Evolutionary conservation across 2,113 vertebrate genomes (phyloP).

Genomic region (Barnardius zonarius): DNA sequence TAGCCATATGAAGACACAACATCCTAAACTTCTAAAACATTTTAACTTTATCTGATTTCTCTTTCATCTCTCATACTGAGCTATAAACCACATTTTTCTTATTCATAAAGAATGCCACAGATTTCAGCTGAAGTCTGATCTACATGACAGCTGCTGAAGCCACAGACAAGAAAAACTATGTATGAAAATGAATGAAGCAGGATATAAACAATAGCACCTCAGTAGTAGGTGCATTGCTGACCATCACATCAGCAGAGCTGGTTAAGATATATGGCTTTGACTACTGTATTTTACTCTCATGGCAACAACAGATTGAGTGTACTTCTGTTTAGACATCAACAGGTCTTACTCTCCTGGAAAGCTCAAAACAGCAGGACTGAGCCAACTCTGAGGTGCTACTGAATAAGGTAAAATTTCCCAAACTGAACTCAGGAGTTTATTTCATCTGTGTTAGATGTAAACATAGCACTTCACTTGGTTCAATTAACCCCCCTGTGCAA

Average conservation of each 20-base stretch:
- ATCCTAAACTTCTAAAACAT: background rate
- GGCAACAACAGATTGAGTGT: background rate
- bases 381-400: background rate
- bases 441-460: background rate
- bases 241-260: background rate
- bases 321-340: background rate
- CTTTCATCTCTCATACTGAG: background rate
- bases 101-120: background rate
- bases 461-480: background rate
- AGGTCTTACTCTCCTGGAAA: background rate
- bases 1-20: background rate
- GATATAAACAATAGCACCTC: background rate
- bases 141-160: constrained; percentile 16
- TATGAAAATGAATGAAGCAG: background rate
- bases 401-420: background rate
- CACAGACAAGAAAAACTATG: background rate
- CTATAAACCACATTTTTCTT: constrained; percentile 13
- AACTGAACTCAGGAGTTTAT: background rate
- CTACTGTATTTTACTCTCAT: background rate
- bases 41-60: background rate
- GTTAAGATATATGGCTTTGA: background rate
- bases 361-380: background rate
- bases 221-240: background rate
- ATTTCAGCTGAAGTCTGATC: constrained; percentile 12
- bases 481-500: background rate